phyloP scores from a whole-genome alignment of 2,113 vertebrate genomes.

The Ariopsis seemanni region DNA sequence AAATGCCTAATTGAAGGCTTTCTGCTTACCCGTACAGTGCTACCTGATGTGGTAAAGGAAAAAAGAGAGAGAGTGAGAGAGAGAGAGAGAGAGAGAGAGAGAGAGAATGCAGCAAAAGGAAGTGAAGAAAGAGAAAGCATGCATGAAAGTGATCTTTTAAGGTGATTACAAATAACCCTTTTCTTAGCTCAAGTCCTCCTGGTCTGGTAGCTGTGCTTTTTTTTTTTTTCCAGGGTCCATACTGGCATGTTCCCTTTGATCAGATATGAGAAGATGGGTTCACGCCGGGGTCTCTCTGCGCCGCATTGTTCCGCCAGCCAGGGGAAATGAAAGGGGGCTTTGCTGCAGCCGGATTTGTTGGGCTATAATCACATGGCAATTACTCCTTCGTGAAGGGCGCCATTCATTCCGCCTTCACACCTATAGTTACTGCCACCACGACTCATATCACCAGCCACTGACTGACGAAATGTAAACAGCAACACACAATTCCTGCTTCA shows the following conservation, averaged over 20 bases:
- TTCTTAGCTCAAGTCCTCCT: conserved; percentile 6
- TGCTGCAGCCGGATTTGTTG: conserved; percentile 59
- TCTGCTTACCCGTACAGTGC: neutral
- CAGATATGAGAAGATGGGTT: conserved; percentile 60
- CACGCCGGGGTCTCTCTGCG: conserved; percentile 62
- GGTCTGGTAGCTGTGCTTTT: conserved; percentile 43
- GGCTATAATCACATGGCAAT: conserved; percentile 66
- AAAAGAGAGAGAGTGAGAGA: neutral
- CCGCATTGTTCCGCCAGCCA: conserved; percentile 53
- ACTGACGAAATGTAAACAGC: conserved; percentile 50
- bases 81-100: neutral
- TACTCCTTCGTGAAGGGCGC: conserved; percentile 60
- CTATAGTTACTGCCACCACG: conserved; percentile 52
- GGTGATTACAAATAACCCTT: conserved; percentile 25
- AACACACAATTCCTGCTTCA: conserved; percentile 14
- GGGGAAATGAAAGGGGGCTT: conserved; percentile 62
- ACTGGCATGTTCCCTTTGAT: conserved; percentile 64
- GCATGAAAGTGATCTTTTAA: conserved; percentile 31
- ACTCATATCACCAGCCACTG: conserved; percentile 50
- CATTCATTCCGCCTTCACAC: conserved; percentile 56
- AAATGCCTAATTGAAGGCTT: neutral
- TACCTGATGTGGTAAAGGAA: conserved; percentile 6
- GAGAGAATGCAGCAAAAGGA: neutral
- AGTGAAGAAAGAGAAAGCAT: conserved; percentile 19
- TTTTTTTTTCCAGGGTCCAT: conserved; percentile 36